phyloP scores from a whole-genome alignment of 2,888 invertebrate species.

The Shargacucullia verbasci region DNA sequence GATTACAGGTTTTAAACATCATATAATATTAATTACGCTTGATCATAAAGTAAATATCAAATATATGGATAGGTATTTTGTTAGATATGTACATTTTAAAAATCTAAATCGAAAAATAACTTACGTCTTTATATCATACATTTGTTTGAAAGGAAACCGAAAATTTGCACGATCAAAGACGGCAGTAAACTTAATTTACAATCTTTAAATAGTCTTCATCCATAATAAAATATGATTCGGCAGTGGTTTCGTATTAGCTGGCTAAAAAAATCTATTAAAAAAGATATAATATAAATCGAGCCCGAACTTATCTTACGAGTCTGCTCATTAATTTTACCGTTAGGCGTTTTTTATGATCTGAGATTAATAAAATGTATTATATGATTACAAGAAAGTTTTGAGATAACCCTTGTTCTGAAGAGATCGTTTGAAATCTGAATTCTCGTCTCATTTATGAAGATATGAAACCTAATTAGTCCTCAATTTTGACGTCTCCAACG shows the following conservation, averaged over 20 bases:
- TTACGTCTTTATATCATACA: slow-evolving; percentile 38
- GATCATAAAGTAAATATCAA: too few relatives aligned
- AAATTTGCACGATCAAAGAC: slow-evolving; percentile 11
- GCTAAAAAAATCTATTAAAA: too few relatives aligned
- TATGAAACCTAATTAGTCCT: background rate
- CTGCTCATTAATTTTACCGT: too few relatives aligned
- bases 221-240: background rate
- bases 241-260: background rate
- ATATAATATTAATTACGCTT: slow-evolving; percentile 7
- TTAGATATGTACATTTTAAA: slow-evolving; percentile 19
- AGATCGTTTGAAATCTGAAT: background rate
- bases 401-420: too few relatives aligned
- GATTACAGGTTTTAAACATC: slow-evolving; percentile 22
- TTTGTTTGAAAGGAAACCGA: slow-evolving; percentile 19
- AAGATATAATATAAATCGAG: too few relatives aligned
- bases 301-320: too few relatives aligned
- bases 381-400: background rate
- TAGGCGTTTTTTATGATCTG: too few relatives aligned
- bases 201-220: too few relatives aligned
- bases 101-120: slow-evolving; percentile 45
- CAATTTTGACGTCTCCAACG: background rate
- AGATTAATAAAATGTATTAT: too few relatives aligned
- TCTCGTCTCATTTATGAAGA: background rate
- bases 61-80: too few relatives aligned
- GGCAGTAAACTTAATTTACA: background rate